Conservation (phyloP, 53 echinoderm and acorn worm genomes). For the Antedon mediterranea region DNA sequence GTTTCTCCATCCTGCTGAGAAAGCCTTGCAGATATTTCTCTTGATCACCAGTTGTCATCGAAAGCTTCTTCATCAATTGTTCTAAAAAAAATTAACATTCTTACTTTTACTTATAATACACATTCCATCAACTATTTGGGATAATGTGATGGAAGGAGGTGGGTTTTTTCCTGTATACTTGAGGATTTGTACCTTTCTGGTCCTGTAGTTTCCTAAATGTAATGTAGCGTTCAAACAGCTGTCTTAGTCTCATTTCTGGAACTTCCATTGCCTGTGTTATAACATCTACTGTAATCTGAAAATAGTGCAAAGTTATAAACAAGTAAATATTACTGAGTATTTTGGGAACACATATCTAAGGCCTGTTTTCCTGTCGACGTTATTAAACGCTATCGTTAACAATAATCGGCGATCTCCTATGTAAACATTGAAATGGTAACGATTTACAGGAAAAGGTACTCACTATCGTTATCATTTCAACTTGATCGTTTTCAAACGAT, state of each 20-base stretch:
- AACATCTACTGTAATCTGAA: conserved; percentile 87
- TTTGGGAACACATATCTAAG: too few species aligned
- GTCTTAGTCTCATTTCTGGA: conserved; percentile 75
- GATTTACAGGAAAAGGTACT: too few species aligned
- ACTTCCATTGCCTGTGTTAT: conserved; percentile 91
- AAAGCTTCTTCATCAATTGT: conserved; percentile 49
- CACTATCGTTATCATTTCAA: too few species aligned
- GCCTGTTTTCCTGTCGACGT: too few species aligned
- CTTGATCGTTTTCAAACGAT: too few species aligned
- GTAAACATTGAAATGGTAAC: too few species aligned
- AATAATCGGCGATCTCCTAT: too few species aligned
- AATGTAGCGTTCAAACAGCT: conserved; percentile 95
- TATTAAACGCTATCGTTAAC: too few species aligned
- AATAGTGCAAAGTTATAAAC: neutral
- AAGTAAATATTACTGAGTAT: neutral
- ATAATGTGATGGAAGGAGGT: too few species aligned
- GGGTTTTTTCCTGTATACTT: too few species aligned
- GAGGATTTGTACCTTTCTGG: conserved; percentile 58
- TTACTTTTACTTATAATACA: too few species aligned
- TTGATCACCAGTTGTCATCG: conserved; percentile 1
- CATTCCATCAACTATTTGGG: too few species aligned
- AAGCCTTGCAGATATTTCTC: conserved; percentile 54
- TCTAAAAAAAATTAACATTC: conserved; percentile 26
- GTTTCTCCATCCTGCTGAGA: conserved; percentile 71
- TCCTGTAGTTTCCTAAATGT: conserved; percentile 64